Evolutionary conservation across 53 echinoderm and acorn worm species (phyloP).

Genomic region (Luidia sarsii): DNA sequence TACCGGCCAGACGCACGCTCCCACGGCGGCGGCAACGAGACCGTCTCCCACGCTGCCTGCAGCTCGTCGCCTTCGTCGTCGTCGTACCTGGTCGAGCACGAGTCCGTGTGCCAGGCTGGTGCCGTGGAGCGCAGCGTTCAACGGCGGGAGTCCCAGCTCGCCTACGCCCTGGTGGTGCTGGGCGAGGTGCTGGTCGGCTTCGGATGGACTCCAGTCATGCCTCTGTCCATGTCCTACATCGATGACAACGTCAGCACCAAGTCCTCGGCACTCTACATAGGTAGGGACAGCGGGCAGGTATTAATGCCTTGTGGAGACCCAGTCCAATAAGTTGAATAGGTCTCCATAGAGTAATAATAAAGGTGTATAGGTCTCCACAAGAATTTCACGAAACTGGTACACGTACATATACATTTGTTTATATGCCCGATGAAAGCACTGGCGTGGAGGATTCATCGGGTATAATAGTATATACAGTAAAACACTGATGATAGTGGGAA

Average conservation of each 20-base stretch:
- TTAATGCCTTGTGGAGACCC: neutral
- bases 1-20: conserved; percentile 44
- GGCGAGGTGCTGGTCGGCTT: conserved; percentile 65
- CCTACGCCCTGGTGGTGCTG: conserved; percentile 56
- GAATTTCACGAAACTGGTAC: no score
- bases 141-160: conserved; percentile 24
- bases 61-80: neutral
- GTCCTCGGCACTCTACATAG: conserved; percentile 67
- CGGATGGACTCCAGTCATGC: conserved; percentile 74
- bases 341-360: no score
- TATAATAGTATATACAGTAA: no score
- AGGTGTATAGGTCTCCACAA: no score
- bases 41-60: neutral
- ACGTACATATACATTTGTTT: no score
- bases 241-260: conserved; percentile 70
- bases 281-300: no score
- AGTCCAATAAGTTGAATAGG: no score
- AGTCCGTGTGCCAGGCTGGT: conserved; percentile 1
- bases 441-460: no score
- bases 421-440: no score
- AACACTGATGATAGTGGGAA: no score
- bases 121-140: neutral
- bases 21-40: conserved; percentile 25
- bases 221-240: conserved; percentile 74
- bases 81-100: neutral